Evolutionary conservation across 2,888 invertebrate genomes (phyloP).

Genomic region (Cephus pygmeus): DNA sequence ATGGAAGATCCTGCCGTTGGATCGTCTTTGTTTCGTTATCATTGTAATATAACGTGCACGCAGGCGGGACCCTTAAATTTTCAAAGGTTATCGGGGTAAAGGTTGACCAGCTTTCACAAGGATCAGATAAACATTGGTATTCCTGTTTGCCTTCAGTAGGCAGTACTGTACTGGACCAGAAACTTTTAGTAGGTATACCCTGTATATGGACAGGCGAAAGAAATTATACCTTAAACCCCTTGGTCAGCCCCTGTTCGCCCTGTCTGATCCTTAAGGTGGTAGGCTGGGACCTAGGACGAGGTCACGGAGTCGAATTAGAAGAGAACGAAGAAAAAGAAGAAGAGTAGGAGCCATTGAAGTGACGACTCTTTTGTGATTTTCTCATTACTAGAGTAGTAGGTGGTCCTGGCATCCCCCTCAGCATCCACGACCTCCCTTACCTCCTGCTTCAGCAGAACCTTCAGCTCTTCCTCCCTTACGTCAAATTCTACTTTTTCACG

Average conservation of each 20-base stretch:
- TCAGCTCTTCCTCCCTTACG: constrained; percentile 10
- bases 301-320: not conserved
- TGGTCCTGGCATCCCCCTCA: not conserved
- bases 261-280: not conserved
- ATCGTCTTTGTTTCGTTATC: not conserved
- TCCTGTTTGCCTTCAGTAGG: no score
- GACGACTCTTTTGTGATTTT: constrained; percentile 45
- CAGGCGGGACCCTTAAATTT: not conserved
- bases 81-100: not conserved
- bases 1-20: not conserved
- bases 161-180: no score
- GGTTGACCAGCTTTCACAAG: not conserved
- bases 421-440: not conserved
- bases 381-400: constrained; percentile 42
- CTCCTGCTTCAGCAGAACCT: not conserved
- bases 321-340: not conserved
- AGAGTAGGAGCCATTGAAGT: constrained; percentile 28
- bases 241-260: not conserved
- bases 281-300: not conserved
- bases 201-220: not conserved
- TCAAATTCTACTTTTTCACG: not conserved
- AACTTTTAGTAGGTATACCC: not conserved
- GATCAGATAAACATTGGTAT: no score
- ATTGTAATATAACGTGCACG: not conserved
- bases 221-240: not conserved